Percentiles rank a stretch among this genome's conserved stretches.
Conservation (phyloP, 1,140 invertebrate genomes). For the Chrysopa pallens region DNA sequence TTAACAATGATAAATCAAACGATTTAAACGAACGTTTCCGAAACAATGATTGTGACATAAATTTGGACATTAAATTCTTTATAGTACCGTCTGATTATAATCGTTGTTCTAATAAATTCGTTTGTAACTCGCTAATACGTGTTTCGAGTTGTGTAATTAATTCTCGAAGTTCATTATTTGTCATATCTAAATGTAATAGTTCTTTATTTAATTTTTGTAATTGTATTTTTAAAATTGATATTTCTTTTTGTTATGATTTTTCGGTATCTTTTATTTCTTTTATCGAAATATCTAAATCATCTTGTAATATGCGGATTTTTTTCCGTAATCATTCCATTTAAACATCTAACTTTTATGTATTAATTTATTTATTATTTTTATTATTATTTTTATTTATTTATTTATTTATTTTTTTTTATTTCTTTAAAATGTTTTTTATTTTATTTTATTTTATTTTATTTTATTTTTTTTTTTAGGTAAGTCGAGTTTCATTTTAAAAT, state of each 20-base stretch:
- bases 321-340: constrained; percentile 16
- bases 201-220: constrained; percentile 28
- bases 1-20: no score
- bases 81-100: background rate
- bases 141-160: constrained; percentile 26
- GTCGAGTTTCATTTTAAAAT: no score
- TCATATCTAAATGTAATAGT: constrained; percentile 32
- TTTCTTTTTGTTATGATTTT: constrained; percentile 22
- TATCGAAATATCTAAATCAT: constrained; percentile 15
- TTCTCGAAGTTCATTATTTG: constrained; percentile 35
- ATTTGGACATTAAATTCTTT: background rate
- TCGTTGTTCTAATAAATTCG: background rate
- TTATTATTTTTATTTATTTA: no score
- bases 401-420: no score
- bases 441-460: no score
- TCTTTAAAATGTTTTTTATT: no score
- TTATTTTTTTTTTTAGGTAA: no score
- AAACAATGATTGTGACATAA: background rate
- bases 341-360: constrained; percentile 6
- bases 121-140: constrained; percentile 13
- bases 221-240: constrained; percentile 27
- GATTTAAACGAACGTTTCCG: background rate
- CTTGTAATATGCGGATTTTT: constrained; percentile 10
- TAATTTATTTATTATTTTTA: no score
- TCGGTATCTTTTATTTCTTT: constrained; percentile 27